Percentiles rank a stretch among this genome's conserved stretches.
Evolutionary conservation across 2,113 vertebrate genomes (phyloP).

Genomic region (Ophiodon elongatus): DNA sequence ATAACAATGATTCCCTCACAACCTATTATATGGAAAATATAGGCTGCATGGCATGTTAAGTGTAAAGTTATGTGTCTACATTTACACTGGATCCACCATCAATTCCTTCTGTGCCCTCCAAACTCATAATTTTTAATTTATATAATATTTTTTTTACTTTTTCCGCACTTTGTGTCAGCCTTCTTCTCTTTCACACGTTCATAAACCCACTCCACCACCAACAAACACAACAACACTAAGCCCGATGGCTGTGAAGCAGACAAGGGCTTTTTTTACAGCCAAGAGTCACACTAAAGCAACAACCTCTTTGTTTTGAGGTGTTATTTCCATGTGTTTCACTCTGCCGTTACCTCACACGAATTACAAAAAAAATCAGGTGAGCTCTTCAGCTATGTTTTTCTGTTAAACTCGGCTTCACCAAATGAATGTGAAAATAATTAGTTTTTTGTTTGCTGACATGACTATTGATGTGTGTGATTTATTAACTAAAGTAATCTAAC

Average conservation of each 20-base stretch:
- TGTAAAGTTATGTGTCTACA: not conserved
- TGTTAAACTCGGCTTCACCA: not conserved
- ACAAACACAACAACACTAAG: conserved; percentile 25
- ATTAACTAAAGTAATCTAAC: not conserved
- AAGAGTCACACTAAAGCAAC: conserved; percentile 18
- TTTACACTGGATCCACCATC: not conserved
- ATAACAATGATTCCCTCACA: not conserved
- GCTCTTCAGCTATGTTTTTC: conserved; percentile 4
- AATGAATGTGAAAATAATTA: not conserved
- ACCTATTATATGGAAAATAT: not conserved
- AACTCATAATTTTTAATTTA: no score
- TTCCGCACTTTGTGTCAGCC: not conserved
- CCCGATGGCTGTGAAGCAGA: not conserved
- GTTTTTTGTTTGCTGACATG: not conserved
- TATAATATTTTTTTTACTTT: conserved; percentile 13
- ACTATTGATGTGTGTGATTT: not conserved
- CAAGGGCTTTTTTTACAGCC: not conserved
- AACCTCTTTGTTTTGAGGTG: conserved; percentile 26
- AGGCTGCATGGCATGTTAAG: not conserved
- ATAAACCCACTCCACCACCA: conserved; percentile 4
- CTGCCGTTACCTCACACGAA: not conserved
- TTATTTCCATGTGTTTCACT: conserved; percentile 17
- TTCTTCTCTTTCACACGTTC: conserved; percentile 30
- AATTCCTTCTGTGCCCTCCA: not conserved
- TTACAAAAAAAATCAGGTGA: not conserved